phyloP scores from a whole-genome alignment of 1,140 invertebrate genomes.

The Andricus grossulariae region DNA sequence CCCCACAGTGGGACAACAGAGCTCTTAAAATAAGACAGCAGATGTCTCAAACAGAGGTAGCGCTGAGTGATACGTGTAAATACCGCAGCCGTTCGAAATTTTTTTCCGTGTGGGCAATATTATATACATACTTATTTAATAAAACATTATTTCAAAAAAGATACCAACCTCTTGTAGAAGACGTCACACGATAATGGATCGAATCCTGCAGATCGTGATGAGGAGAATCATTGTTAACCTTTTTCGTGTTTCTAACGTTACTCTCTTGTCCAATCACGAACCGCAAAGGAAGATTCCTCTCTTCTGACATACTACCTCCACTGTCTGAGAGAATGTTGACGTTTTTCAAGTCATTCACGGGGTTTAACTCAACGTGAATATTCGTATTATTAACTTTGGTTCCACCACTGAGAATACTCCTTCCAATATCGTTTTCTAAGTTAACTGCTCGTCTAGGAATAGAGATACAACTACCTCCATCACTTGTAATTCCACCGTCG shows the following conservation, averaged over 20 bases:
- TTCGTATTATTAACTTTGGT: slow-evolving; percentile 88
- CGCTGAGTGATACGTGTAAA: too few relatives aligned
- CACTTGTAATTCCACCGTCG: slow-evolving; percentile 79
- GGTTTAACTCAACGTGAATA: slow-evolving; percentile 81
- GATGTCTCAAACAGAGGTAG: too few relatives aligned
- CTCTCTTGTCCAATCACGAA: slow-evolving; percentile 71
- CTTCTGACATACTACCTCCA: slow-evolving; percentile 73
- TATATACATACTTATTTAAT: too few relatives aligned
- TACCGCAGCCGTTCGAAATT: too few relatives aligned
- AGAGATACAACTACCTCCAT: slow-evolving; percentile 73
- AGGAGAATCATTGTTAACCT: slow-evolving; percentile 60
- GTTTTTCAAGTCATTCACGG: slow-evolving; percentile 78
- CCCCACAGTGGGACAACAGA: too few relatives aligned
- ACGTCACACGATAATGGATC: slow-evolving; percentile 45
- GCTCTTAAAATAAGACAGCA: too few relatives aligned
- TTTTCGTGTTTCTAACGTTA: slow-evolving; percentile 56
- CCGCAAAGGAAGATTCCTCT: slow-evolving; percentile 65
- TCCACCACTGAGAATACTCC: slow-evolving; percentile 80
- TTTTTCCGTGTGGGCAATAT: too few relatives aligned
- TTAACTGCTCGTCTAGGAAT: slow-evolving; percentile 74
- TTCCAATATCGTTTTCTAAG: slow-evolving; percentile 77
- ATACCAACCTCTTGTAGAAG: slow-evolving; percentile 45
- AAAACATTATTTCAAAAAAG: slow-evolving; percentile 17
- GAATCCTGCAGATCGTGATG: slow-evolving; percentile 35
- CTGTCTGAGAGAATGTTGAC: slow-evolving; percentile 81